phyloP scores from a whole-genome alignment of 2,113 vertebrate genomes.

The Sander vitreus region DNA sequence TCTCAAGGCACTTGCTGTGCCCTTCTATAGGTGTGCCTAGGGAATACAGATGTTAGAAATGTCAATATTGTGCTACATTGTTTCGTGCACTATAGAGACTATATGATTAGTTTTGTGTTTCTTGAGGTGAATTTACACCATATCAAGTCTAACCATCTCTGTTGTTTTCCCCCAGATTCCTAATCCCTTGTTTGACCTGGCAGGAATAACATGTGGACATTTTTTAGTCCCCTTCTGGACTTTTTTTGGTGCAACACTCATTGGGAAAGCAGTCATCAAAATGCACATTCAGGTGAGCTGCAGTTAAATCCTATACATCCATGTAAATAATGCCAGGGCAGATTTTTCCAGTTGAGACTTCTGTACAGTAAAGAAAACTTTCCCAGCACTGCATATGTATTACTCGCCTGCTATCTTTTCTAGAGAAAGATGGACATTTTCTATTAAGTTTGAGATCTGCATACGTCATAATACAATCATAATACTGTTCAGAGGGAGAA shows the following conservation, averaged over 20 bases:
- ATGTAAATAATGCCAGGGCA: background rate
- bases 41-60: background rate
- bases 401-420: background rate
- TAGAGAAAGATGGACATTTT: background rate
- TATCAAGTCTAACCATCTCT: background rate
- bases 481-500: constrained; percentile 7
- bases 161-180: constrained; percentile 83
- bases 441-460: background rate
- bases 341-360: background rate
- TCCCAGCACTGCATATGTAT: background rate
- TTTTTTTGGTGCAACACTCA: constrained; percentile 91
- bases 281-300: constrained; percentile 92
- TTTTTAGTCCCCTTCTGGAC: constrained; percentile 94
- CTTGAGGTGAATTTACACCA: background rate
- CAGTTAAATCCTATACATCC: background rate
- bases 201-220: constrained; percentile 91
- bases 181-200: constrained; percentile 91
- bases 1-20: background rate
- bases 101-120: background rate
- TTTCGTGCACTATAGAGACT: background rate
- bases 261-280: constrained; percentile 92
- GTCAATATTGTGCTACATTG: background rate
- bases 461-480: background rate
- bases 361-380: background rate
- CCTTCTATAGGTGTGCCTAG: background rate